A percentile compares a stretch with the other conserved stretches of the same genome.
Evolutionary conservation across 2,113 vertebrate species (phyloP).

Genomic region (Thryonomys swinderianus): DNA sequence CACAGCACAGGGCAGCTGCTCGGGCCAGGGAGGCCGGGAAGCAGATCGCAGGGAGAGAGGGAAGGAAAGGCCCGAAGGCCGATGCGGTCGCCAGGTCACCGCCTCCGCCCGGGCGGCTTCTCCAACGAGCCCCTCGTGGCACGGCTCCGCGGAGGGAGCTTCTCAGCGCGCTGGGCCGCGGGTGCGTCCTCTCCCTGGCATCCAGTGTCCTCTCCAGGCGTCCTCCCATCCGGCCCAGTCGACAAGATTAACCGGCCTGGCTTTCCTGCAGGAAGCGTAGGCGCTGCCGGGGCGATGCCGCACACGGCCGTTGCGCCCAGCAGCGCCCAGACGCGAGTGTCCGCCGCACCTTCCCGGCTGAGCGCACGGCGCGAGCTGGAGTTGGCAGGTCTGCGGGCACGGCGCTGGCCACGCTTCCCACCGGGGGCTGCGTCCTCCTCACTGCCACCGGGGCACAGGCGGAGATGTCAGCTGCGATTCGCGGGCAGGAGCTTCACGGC

Average conservation of each 20-base stretch:
- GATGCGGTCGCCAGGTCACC: neutral
- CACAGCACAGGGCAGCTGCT: neutral
- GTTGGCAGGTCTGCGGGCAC: too few relatives aligned
- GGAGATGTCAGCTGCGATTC: neutral
- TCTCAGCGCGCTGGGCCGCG: neutral
- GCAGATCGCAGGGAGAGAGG: neutral
- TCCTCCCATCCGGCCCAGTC: neutral
- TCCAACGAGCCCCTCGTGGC: neutral
- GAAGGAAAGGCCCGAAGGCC: neutral
- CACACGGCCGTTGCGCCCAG: too few relatives aligned
- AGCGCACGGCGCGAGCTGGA: neutral
- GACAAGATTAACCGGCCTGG: neutral
- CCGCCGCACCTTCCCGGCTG: neutral
- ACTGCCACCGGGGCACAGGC: neutral
- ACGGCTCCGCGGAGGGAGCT: neutral
- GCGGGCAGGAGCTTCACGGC: neutral
- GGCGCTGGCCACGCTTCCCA: rapidly evolving
- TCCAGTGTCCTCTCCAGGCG: neutral
- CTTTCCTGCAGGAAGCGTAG: neutral
- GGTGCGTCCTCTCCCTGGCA: neutral
- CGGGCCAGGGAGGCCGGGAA: neutral
- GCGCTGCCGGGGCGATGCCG: too few relatives aligned
- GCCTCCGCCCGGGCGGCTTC: neutral
- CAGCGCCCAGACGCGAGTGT: too few relatives aligned
- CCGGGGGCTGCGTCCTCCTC: rapidly evolving